Base-by-base conservation (phyloP, 2,113 vertebrate genomes). In the Suricata suricatta region DNA sequence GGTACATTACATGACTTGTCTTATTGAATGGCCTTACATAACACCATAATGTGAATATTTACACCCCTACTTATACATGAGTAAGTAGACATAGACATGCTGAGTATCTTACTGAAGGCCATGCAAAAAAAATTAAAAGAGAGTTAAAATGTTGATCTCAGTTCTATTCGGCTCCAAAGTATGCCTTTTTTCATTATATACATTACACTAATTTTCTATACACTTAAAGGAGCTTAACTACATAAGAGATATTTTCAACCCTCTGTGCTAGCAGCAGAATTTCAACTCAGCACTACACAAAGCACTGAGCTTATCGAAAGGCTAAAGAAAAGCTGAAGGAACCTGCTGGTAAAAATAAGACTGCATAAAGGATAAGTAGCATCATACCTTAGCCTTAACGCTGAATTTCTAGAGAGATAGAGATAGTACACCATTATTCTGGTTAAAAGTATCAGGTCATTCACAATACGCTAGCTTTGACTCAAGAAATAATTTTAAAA, bases 401-500 rank as follows among this genome's bases (percentile, higher is more conserved):
- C 5, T 82, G 1, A 41, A 16, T 35, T 92, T 91, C 74, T 64
- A 82, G 29, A 92, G 21, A 69, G 68, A 35, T 0, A 92, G 16
- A 60, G 13, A 79, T 23, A 63, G 12, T 12, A 66, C 13, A 57
- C 11, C 33, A 68, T 60, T 95, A 64, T 88, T 81, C 69, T 81
- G 35, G 50, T 54, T 92, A 79, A 54, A 38, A 90, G 31, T 47
- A 81, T 63, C 14, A 74, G 66, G 71, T 57, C 71, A 85, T 77
- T 77, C 0, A 0, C 85, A 92, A 79, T 64, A 82, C 31, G 52
- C 54, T 77, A 81, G 29, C 14, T 96, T 93, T 54, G 47, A 54
- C 52, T 96, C 27, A 88, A 89, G 54, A 85, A 87, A 88, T 83
- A 92, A 90, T 64, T 52, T 97, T 8, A 47, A 63, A 72, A 95